Conservation (phyloP, 2,113 vertebrate species). For the Synchiropus splendidus region DNA sequence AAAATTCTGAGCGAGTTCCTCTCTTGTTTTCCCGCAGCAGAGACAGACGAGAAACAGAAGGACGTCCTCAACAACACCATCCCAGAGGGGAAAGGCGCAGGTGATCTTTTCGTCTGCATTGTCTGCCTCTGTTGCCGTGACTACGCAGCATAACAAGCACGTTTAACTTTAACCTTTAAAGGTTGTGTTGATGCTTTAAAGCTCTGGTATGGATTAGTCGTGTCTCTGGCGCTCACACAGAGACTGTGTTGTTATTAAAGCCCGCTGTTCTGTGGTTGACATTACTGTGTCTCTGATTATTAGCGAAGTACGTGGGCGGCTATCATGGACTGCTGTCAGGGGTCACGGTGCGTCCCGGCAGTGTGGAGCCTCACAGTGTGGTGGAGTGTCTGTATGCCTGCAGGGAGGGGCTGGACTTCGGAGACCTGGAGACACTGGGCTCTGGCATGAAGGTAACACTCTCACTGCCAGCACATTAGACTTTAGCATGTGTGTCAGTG, state of each 20-base stretch:
- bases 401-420: conserved; percentile 95
- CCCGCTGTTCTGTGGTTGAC: conserved; percentile 2
- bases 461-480: neutral
- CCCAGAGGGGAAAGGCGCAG: conserved; percentile 54
- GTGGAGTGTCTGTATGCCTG: conserved; percentile 98
- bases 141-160: too few species aligned
- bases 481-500: neutral
- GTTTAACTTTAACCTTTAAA: too few species aligned
- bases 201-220: too few species aligned
- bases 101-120: too few species aligned
- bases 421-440: conserved; percentile 94
- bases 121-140: too few species aligned
- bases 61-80: conserved; percentile 61
- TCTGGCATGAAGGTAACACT: conserved; percentile 95
- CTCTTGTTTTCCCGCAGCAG: too few species aligned
- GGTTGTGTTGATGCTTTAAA: too few species aligned
- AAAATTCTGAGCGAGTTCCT: too few species aligned
- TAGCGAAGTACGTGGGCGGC: conserved; percentile 78
- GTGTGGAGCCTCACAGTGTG: conserved; percentile 92
- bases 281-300: conserved; percentile 8
- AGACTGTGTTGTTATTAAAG: neutral
- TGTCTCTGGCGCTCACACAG: neutral
- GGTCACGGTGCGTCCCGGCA: conserved; percentile 89
- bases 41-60: conserved; percentile 57
- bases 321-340: conserved; percentile 95